Evolutionary conservation across 2,113 vertebrate species (phyloP).

Genomic region (Pygoscelis antarcticus): DNA sequence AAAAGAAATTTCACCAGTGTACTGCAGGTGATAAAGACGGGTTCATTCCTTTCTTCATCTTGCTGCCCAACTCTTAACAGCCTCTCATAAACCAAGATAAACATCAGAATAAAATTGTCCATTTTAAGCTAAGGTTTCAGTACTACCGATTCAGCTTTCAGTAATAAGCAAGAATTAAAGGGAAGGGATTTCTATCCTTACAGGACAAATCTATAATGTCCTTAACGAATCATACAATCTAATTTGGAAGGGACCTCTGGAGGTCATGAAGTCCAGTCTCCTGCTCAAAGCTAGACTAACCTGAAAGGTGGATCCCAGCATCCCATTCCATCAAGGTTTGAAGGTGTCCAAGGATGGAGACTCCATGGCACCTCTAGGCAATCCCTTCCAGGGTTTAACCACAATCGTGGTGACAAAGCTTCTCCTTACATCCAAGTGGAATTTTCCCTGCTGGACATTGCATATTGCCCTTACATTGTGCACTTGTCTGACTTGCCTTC

Average conservation of each 20-base stretch:
- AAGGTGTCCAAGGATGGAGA: background rate
- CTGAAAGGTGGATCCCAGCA: background rate
- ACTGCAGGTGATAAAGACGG: background rate
- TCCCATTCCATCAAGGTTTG: background rate
- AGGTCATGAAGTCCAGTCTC: background rate
- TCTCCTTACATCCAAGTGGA: background rate
- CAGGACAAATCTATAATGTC: background rate
- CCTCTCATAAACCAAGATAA: background rate
- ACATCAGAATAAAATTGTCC: background rate
- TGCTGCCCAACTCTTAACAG: background rate
- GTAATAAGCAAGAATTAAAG: background rate
- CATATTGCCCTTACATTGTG: background rate
- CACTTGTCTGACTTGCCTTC: background rate
- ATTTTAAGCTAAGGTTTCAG: background rate
- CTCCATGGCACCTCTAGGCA: background rate
- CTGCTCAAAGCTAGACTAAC: background rate
- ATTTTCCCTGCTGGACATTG: background rate
- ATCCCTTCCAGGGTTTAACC: background rate
- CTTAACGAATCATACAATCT: background rate
- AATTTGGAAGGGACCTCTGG: background rate
- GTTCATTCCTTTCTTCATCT: background rate
- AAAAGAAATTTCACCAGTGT: background rate
- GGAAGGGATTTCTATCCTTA: background rate
- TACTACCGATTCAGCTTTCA: background rate
- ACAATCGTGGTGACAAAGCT: background rate